These are phyloP conservation scores for Champsocephalus gunnari DNA, from an alignment of 2,797 vertebrate genomes.

Conservation along the genomic window DNA sequence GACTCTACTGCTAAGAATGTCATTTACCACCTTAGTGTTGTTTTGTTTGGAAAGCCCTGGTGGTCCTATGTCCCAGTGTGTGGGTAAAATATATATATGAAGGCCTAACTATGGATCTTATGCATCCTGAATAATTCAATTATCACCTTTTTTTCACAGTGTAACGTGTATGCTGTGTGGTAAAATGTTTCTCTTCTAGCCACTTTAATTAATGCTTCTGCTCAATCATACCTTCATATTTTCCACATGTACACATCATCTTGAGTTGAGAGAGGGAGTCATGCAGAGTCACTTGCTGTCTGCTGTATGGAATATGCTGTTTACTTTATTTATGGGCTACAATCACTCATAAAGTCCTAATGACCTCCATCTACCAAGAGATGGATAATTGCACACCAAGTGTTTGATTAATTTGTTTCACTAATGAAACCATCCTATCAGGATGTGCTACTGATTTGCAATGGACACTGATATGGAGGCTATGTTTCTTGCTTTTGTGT, in stretches of 20 bases:
- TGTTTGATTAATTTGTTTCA: slow-evolving; percentile 72
- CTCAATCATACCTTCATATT: slow-evolving; percentile 10
- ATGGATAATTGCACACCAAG: slow-evolving; percentile 74
- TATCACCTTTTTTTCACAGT: not conserved
- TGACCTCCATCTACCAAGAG: slow-evolving; percentile 66
- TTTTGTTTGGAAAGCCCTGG: slow-evolving; percentile 45
- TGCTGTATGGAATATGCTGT: slow-evolving; percentile 42
- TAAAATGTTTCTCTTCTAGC: not conserved
- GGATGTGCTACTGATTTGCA: slow-evolving; percentile 48
- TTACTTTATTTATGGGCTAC: slow-evolving; percentile 75
- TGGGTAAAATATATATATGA: not conserved
- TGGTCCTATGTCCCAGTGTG: slow-evolving; percentile 46
- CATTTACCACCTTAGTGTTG: slow-evolving; percentile 50
- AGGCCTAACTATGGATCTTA: not conserved
- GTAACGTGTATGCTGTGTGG: not conserved
- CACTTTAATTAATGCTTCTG: not conserved
- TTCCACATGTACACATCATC: slow-evolving; percentile 15
- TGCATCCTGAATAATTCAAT: not conserved
- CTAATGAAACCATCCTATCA: slow-evolving; percentile 67
- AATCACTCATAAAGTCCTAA: slow-evolving; percentile 74
- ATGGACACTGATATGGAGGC: slow-evolving; percentile 3
- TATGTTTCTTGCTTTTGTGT: slow-evolving; percentile 3
- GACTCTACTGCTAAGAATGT: slow-evolving; percentile 51
- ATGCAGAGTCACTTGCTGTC: slow-evolving; percentile 55
- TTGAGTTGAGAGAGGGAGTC: slow-evolving; percentile 5